Percentiles rank a stretch among this genome's conserved stretches.
These are phyloP conservation scores for Trisateles emortualis DNA, from an alignment of 2,888 invertebrate species.

Conservation along the genomic window DNA sequence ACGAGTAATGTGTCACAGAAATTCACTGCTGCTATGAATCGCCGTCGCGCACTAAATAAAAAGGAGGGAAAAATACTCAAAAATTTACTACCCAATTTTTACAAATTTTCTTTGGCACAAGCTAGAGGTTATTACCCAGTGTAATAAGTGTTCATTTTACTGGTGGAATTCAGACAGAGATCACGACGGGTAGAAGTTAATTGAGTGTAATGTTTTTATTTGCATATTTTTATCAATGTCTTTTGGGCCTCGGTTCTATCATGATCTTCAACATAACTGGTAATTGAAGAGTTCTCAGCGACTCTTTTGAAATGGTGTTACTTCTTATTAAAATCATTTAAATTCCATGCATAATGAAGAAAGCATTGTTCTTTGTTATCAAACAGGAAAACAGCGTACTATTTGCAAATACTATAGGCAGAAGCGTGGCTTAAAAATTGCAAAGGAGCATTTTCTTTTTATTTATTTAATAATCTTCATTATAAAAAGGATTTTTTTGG, in stretches of 20 bases:
- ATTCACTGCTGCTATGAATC: slow-evolving; percentile 51
- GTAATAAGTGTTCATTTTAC: slow-evolving; percentile 47
- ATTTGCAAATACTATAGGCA: not conserved
- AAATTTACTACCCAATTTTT: slow-evolving; percentile 42
- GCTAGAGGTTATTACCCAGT: slow-evolving; percentile 40
- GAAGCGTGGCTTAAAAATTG: too few species aligned
- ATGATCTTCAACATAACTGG: slow-evolving; percentile 20
- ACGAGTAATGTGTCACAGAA: slow-evolving; percentile 48
- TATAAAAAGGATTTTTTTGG: too few species aligned
- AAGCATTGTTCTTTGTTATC: not conserved
- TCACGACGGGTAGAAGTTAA: slow-evolving; percentile 41
- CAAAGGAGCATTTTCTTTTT: too few species aligned
- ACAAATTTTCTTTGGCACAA: slow-evolving; percentile 45
- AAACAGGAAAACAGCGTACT: not conserved
- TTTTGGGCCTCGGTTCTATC: slow-evolving; percentile 20
- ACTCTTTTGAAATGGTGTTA: not conserved
- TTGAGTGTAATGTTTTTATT: slow-evolving; percentile 51
- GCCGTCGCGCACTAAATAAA: slow-evolving; percentile 42
- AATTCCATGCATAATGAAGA: not conserved
- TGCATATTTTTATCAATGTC: slow-evolving; percentile 47
- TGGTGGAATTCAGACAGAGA: slow-evolving; percentile 38
- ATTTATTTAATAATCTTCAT: too few species aligned
- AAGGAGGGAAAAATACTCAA: slow-evolving; percentile 43
- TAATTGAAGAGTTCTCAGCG: slow-evolving; percentile 14
- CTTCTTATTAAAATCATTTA: slow-evolving; percentile 3